phyloP scores from a whole-genome alignment of 1,140 invertebrate species.

The Ctenoplectra terminalis region DNA sequence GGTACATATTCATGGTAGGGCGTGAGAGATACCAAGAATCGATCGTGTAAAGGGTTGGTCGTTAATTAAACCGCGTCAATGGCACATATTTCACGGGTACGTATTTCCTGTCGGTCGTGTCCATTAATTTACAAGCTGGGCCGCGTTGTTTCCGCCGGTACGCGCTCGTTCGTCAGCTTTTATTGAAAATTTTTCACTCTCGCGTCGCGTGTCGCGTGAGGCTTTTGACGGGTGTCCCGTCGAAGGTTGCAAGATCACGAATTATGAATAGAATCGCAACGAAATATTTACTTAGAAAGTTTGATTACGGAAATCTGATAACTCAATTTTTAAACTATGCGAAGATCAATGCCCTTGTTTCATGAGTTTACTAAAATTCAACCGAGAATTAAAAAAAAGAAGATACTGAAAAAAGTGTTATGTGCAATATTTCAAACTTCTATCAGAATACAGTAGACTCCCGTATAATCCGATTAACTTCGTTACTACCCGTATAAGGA shows the following conservation, averaged over 20 bases:
- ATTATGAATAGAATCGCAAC: not conserved
- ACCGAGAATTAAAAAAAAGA: too few species aligned
- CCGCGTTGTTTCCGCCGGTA: not conserved
- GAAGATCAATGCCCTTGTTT: too few species aligned
- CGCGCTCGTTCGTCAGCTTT: not conserved
- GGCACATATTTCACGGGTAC: conserved; percentile 10
- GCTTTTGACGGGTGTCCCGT: not conserved
- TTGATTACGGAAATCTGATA: not conserved
- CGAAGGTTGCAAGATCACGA: not conserved
- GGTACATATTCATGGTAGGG: not conserved
- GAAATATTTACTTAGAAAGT: not conserved
- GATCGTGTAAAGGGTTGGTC: not conserved
- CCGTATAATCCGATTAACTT: too few species aligned
- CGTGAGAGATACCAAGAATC: not conserved
- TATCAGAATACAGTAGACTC: too few species aligned
- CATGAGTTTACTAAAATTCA: too few species aligned
- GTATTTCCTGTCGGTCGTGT: not conserved
- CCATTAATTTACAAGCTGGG: conserved; percentile 17
- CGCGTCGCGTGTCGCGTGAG: not conserved
- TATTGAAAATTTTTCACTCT: conserved; percentile 15
- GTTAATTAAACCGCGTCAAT: conserved; percentile 26
- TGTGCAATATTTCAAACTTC: too few species aligned
- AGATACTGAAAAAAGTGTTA: too few species aligned
- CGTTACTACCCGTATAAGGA: too few species aligned
- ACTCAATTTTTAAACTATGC: not conserved